Percentiles rank a stretch among this genome's conserved stretches.
Evolutionary conservation across 2,113 vertebrate genomes (phyloP).

Genomic region (Zosterops pallidus): DNA sequence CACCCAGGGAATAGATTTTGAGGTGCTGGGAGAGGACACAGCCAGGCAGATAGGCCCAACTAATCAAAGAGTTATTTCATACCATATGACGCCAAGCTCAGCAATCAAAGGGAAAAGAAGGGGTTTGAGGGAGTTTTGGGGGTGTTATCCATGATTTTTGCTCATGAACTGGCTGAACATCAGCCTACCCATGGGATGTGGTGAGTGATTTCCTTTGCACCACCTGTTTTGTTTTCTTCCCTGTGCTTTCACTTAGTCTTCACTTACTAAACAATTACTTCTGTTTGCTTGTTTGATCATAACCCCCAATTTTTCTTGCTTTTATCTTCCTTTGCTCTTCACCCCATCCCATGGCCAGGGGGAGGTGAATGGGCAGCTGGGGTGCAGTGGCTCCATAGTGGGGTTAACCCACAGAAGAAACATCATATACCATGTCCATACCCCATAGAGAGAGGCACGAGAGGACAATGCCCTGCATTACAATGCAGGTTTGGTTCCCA

Average conservation of each 20-base stretch:
- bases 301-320: background rate
- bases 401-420: background rate
- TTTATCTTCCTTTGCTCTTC: background rate
- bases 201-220: background rate
- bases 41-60: background rate
- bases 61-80: background rate
- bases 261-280: background rate
- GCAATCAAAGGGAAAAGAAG: background rate
- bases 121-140: background rate
- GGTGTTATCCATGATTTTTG: background rate
- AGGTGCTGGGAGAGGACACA: background rate
- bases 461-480: background rate
- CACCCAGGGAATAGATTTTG: background rate
- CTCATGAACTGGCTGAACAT: background rate
- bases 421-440: background rate
- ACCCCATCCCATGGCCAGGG: background rate
- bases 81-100: background rate
- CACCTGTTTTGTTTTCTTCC: background rate
- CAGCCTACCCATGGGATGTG: accelerated
- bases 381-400: background rate
- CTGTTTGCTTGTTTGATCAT: background rate
- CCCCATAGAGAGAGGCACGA: background rate
- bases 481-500: background rate
- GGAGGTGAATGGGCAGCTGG: background rate
- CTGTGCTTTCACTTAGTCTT: background rate